Conservation (phyloP, 2,113 vertebrate species). For the Brachypodius melanocephalos region DNA sequence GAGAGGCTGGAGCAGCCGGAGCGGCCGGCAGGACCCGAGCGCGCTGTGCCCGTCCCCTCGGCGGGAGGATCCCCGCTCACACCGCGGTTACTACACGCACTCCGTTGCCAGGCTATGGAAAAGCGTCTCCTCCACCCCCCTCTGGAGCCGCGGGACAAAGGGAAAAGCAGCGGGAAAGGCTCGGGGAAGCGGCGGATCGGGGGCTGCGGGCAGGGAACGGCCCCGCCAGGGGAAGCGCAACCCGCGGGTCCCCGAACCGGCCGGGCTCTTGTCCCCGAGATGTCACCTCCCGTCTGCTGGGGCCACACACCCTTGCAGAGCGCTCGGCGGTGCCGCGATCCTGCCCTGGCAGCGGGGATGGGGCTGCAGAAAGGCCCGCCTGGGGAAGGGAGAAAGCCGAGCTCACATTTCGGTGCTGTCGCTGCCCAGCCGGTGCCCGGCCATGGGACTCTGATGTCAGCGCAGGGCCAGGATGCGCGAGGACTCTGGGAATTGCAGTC, state of each 20-base stretch:
- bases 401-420: not conserved
- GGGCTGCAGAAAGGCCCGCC: not conserved
- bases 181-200: accelerated
- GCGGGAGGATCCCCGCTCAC: not conserved
- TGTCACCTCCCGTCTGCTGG: not conserved
- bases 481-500: slow-evolving; percentile 61
- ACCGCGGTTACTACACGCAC: not conserved
- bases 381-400: not conserved
- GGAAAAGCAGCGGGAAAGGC: accelerated
- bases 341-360: not conserved
- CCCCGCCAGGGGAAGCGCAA: not conserved
- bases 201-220: not conserved
- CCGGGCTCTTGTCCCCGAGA: not conserved
- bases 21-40: not conserved
- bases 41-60: not conserved
- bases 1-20: not conserved
- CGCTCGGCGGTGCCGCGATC: not conserved
- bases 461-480: not conserved
- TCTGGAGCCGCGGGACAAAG: not conserved
- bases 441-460: slow-evolving; percentile 41
- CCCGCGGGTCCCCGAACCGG: not conserved
- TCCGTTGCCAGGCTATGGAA: slow-evolving; percentile 32
- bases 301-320: not conserved
- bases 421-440: slow-evolving; percentile 1
- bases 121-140: not conserved